Conservation (phyloP, 2,888 invertebrate genomes). For the Melitaea athalia region DNA sequence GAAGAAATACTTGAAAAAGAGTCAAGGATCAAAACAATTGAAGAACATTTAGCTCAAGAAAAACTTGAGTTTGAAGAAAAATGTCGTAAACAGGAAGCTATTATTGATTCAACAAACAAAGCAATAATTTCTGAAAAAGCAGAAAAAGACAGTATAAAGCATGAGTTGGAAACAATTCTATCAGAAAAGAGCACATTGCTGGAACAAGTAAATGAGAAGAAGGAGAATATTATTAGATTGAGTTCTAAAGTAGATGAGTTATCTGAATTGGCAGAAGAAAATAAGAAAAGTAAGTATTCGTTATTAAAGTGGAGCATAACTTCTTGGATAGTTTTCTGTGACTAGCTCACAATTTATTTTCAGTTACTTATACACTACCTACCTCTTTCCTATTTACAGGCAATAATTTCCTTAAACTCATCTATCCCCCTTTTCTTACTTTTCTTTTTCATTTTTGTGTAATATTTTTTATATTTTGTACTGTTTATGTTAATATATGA, state of each 20-base stretch:
- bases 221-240: slow-evolving; percentile 44
- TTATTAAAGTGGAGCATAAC: too few relatives aligned
- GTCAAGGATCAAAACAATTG: slow-evolving; percentile 42
- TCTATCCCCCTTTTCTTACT: too few relatives aligned
- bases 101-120: slow-evolving; percentile 40
- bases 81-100: slow-evolving; percentile 41
- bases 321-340: too few relatives aligned
- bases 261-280: slow-evolving; percentile 25
- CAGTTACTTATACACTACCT: too few relatives aligned
- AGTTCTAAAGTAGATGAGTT: slow-evolving; percentile 44
- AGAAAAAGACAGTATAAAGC: slow-evolving; percentile 44
- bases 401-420: too few relatives aligned
- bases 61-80: slow-evolving; percentile 45
- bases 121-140: slow-evolving; percentile 42
- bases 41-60: slow-evolving; percentile 41
- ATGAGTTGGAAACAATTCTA: slow-evolving; percentile 41
- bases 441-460: too few relatives aligned
- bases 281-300: slow-evolving; percentile 32
- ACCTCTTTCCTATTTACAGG: too few relatives aligned
- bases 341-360: too few relatives aligned
- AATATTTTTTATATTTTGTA: too few relatives aligned
- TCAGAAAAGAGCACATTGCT: slow-evolving; percentile 47
- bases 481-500: slow-evolving; percentile 1
- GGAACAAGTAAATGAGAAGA: slow-evolving; percentile 44
- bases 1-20: slow-evolving; percentile 45